A percentile compares a stretch with the other conserved stretches of the same genome.
Conservation (phyloP, 2,888 invertebrate genomes). For the Nomada ruficornis region DNA sequence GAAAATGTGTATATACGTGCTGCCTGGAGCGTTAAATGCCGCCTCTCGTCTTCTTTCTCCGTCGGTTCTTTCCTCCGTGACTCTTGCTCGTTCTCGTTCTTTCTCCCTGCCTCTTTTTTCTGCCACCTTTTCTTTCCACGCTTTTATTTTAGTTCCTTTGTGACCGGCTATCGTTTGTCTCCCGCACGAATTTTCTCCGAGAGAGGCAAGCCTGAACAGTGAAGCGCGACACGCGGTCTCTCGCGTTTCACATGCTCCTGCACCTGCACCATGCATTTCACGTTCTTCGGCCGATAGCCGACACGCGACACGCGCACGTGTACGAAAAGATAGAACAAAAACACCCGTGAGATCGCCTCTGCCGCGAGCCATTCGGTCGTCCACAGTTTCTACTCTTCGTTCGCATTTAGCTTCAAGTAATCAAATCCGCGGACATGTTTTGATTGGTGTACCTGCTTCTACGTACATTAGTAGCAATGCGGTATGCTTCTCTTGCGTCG, state of each 20-base stretch:
- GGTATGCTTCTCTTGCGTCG: background rate
- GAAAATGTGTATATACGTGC: slow-evolving; percentile 58
- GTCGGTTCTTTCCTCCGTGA: background rate
- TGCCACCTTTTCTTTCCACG: slow-evolving; percentile 34
- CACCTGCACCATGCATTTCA: slow-evolving; percentile 57
- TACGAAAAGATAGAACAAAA: background rate
- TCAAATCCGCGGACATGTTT: no score
- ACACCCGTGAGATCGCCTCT: no score
- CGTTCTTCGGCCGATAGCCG: slow-evolving; percentile 35
- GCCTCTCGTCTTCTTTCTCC: slow-evolving; percentile 43
- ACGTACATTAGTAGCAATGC: no score
- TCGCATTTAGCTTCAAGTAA: no score
- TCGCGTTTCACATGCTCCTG: slow-evolving; percentile 17
- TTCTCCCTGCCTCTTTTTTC: background rate
- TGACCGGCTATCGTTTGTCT: slow-evolving; percentile 71
- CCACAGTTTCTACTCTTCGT: no score
- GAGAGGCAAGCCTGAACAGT: slow-evolving; percentile 43
- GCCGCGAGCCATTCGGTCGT: no score
- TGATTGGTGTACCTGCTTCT: no score
- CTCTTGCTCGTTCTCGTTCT: background rate
- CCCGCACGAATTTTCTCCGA: slow-evolving; percentile 63
- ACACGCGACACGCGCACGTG: slow-evolving; percentile 4
- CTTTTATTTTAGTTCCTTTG: slow-evolving; percentile 67
- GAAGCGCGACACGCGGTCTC: slow-evolving; percentile 46
- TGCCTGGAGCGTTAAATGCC: slow-evolving; percentile 70